These are phyloP conservation scores for Pseudanteris insignis DNA, from an alignment of 2,888 invertebrate genomes.

Conservation along the genomic window DNA sequence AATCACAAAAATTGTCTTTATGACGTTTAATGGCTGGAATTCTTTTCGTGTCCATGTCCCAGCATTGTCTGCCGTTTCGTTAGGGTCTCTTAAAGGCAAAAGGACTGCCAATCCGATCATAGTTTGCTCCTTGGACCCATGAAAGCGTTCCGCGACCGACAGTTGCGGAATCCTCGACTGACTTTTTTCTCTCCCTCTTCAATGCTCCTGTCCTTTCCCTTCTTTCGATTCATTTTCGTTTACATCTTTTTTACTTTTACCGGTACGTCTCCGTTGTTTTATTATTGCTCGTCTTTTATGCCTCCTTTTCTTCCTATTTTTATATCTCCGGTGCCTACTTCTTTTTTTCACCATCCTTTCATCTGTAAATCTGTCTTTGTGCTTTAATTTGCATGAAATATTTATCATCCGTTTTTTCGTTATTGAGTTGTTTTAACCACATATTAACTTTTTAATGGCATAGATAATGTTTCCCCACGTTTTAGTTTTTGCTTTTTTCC, in stretches of 20 bases:
- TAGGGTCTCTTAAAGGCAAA: constrained; percentile 57
- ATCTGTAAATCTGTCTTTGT: not conserved
- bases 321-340: constrained; percentile 7
- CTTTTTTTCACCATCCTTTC: constrained; percentile 8
- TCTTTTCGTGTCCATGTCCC: constrained; percentile 51
- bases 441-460: too few species aligned
- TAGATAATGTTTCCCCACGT: too few species aligned
- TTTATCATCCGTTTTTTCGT: constrained; percentile 8
- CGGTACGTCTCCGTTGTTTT: constrained; percentile 31
- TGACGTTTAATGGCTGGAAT: constrained; percentile 63
- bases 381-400: constrained; percentile 16
- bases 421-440: constrained; percentile 6
- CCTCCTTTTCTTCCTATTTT: constrained; percentile 2
- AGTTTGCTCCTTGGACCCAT: constrained; percentile 58
- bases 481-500: too few species aligned
- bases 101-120: constrained; percentile 63
- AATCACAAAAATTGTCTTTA: constrained; percentile 63
- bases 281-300: constrained; percentile 16
- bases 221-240: constrained; percentile 20
- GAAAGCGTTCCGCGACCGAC: constrained; percentile 53
- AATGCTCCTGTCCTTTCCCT: constrained; percentile 5
- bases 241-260: constrained; percentile 43
- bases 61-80: constrained; percentile 50
- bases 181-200: constrained; percentile 29
- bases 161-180: constrained; percentile 44